Evolutionary conservation across 2,797 vertebrate species (phyloP).

Genomic region (Enteromius paludinosus): DNA sequence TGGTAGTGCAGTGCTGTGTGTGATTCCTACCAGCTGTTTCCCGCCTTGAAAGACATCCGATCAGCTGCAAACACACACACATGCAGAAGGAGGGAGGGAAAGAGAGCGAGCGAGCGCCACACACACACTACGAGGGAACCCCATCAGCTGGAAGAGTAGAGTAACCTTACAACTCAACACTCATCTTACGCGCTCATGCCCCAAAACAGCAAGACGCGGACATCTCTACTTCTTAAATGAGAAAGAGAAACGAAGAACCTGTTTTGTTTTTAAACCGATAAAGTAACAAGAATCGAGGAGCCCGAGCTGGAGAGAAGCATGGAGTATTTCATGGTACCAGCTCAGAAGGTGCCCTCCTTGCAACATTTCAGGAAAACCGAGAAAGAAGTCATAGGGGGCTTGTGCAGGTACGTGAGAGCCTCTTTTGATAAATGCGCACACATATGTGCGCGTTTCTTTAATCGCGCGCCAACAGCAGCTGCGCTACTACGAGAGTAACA

Average conservation of each 20-base stretch:
- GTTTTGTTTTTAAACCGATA: slow-evolving; percentile 19
- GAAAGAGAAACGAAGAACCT: neutral
- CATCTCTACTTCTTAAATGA: slow-evolving; percentile 47
- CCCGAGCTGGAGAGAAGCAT: slow-evolving; percentile 83
- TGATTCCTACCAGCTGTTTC: slow-evolving; percentile 98
- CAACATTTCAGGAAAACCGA: slow-evolving; percentile 98
- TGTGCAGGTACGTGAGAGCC: slow-evolving; percentile 89
- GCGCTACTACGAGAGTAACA: slow-evolving; percentile 63
- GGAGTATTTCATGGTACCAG: slow-evolving; percentile 99
- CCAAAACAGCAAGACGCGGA: slow-evolving; percentile 25
- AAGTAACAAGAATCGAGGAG: slow-evolving; percentile 51
- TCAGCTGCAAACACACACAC: slow-evolving; percentile 87
- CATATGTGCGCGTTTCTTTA: slow-evolving; percentile 54
- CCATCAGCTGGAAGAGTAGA: slow-evolving; percentile 84
- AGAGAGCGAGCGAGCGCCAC: slow-evolving; percentile 62
- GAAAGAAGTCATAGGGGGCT: slow-evolving; percentile 97
- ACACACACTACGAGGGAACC: slow-evolving; percentile 85
- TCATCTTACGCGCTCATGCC: slow-evolving; percentile 64
- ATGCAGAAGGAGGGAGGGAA: slow-evolving; percentile 69
- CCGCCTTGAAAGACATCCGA: slow-evolving; percentile 96
- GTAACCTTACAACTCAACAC: slow-evolving; percentile 82
- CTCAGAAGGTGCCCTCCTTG: slow-evolving; percentile 95
- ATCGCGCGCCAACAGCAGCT: slow-evolving; percentile 63
- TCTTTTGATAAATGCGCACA: slow-evolving; percentile 27
- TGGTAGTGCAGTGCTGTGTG: slow-evolving; percentile 79